Percentiles rank a stretch among this genome's conserved stretches.
phyloP scores from a whole-genome alignment of 2,113 vertebrate species.

The Chloropsis hardwickii region DNA sequence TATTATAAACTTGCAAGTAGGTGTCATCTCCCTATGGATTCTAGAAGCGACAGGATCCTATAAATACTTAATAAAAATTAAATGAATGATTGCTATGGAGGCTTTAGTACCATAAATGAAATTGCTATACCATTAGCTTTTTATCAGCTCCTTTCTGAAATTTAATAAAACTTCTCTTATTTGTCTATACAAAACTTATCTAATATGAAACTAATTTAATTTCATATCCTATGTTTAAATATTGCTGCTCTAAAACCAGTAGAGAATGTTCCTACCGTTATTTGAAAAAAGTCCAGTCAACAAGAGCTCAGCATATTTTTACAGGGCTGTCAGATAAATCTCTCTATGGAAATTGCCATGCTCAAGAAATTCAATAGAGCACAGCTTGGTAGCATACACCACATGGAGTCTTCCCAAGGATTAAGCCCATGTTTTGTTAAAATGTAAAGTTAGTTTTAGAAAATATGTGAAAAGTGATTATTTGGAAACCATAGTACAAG shows the following conservation, averaged over 20 bases:
- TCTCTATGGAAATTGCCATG: conserved; percentile 34
- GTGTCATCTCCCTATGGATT: not conserved
- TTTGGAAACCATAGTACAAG: not conserved
- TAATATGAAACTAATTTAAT: conserved; percentile 32
- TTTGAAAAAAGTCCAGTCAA: conserved; percentile 34
- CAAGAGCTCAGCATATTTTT: conserved; percentile 50
- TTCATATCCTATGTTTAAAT: not conserved
- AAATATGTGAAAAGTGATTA: conserved; percentile 40
- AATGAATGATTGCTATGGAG: not conserved
- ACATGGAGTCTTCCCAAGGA: conserved; percentile 45
- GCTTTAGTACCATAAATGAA: not conserved
- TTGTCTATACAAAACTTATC: not conserved
- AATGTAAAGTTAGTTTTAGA: conserved; percentile 40
- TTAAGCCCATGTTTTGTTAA: conserved; percentile 53
- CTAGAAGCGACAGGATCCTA: not conserved
- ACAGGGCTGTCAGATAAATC: conserved; percentile 43
- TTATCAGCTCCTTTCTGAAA: not conserved
- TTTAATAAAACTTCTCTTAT: not conserved
- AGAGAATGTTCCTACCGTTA: not conserved
- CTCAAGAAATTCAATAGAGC: conserved; percentile 56
- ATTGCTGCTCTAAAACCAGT: not conserved
- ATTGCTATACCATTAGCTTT: not conserved
- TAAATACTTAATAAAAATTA: not conserved
- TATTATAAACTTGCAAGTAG: not conserved
- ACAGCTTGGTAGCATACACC: conserved; percentile 33